Base-by-base conservation (phyloP, 1,140 invertebrate genomes). In the Listronotus oregonensis region DNA sequence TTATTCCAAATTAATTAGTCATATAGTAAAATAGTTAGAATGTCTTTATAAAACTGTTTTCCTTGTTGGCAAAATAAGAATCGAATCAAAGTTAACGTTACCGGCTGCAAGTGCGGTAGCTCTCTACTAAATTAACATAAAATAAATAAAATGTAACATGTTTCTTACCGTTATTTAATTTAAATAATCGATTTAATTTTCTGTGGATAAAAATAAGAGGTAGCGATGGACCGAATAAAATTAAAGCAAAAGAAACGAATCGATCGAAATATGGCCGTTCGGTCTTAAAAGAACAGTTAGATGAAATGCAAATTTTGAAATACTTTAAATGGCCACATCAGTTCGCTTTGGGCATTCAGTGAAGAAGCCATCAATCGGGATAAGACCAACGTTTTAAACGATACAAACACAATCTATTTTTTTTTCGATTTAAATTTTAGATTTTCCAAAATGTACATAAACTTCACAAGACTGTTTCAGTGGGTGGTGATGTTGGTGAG, bases 271-370 rank as follows among this genome's bases (percentile, higher is more conserved):
- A 51, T 40, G 34, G 44, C 10, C 27, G 58, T 50, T 50, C 21
- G 21, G 14, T 21, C 14, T 14, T 31, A 7, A 37, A 50, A n/a
- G 39, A 49, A 60, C 58, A 60, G 58, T 60, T 60, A 60, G 58
- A 60, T 60, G 58, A 60, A 32, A 60, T 60, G 58, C 58, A 60
- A 60, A 60, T 60, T 60, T 42, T 50, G 31, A 42, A 50, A 60
- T 14, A 43, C 44, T 50, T 60, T 49, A 60, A 60, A 60, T 51
- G 58, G 27, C 44, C 11, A 21, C 49, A 34, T 57, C 55, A 57
- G 55, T 57, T 31, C 42, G 3, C 55, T 39, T 57, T 17, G 21
- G 21, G 9, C 55, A 57, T 57, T 54, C 51, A 9, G n/a, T 21
- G 10, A 27, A 31, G 21, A 51, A 51, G 49, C 21, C 49, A 14